Evolutionary conservation across 2,888 invertebrate genomes (phyloP), one percentile per base, ranked within the genome.

Genomic region (Heliconius charithonia): DNA sequence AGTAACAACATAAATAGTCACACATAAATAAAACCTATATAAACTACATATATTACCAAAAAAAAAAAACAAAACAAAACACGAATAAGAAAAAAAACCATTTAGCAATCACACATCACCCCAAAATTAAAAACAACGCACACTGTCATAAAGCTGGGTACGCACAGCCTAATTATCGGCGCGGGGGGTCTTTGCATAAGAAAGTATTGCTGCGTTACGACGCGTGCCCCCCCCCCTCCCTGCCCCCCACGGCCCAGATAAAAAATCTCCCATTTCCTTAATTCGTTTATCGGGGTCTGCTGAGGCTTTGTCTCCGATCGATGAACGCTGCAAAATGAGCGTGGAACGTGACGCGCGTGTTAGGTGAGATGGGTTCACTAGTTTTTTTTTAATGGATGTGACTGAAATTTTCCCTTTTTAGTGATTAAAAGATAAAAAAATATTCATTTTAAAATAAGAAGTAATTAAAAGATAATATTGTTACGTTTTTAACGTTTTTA

Each of bases 261-360:
- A 95, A 95, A 95, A 95, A 95, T 95, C 94, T 94, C 94, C 94
- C 93, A 94, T 94, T 94, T 94, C 94, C 94, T 94, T 95, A 95
- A 95, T 95, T 95, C 94, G 94, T 95, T 95, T 95, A 95, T 95
- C 94, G 94, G 93, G 92, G 90, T 90, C 88, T 90, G 91, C 87
- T 89, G 90, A 91, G 93, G 93, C 94, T 94, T 94, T 95, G 94
- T 94, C 94, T 94, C 90, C 94, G 94, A 95, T 95, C 94, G 94
- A 94, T 95, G 93, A 90, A 89, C 89, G 92, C 91, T 90, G 91
- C 89, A 92, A 93, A 94, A 94, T 94, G 94, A 94, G 93, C 90
- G 92, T 84, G 87, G 87, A 87, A 94, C 94, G 94, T 93, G 94
- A 92, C 91, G 90, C 91, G 93, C 89, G 93, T 94, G 94, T 92